A percentile compares a stretch with the other conserved stretches of the same genome.
These are phyloP conservation scores for Ernsta delagoae DNA, from an alignment of 2,888 invertebrate genomes.

Conservation along the genomic window DNA sequence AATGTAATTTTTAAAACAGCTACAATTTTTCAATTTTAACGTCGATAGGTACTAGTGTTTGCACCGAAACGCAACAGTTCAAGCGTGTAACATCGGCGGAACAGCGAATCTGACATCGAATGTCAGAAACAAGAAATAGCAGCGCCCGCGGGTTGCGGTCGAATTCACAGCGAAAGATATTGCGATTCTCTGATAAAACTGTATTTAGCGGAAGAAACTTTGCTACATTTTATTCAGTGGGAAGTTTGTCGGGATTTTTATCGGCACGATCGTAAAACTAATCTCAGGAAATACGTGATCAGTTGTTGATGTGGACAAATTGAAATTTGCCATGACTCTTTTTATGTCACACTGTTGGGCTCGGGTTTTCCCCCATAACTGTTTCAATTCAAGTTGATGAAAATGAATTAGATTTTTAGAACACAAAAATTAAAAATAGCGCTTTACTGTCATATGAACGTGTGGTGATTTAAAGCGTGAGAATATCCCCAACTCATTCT, in stretches of 20 bases:
- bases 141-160: constrained; percentile 5
- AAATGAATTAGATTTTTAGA: no score
- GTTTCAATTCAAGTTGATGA: no score
- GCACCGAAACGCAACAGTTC: not conserved
- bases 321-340: no score
- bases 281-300: no score
- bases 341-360: no score
- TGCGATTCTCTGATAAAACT: constrained; percentile 3
- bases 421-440: no score
- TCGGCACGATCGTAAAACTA: not conserved
- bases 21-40: not conserved
- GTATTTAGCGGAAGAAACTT: constrained; percentile 3
- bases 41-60: not conserved
- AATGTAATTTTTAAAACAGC: not conserved
- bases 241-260: not conserved
- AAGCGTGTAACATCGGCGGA: constrained; percentile 4
- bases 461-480: no score
- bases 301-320: no score
- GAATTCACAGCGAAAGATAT: not conserved
- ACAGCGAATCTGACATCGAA: not conserved
- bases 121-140: not conserved
- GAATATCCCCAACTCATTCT: no score
- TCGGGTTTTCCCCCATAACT: no score
- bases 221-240: not conserved
- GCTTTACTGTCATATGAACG: no score